Base-by-base conservation (phyloP, 2,797 vertebrate species). In the Gymnodraco acuticeps region DNA sequence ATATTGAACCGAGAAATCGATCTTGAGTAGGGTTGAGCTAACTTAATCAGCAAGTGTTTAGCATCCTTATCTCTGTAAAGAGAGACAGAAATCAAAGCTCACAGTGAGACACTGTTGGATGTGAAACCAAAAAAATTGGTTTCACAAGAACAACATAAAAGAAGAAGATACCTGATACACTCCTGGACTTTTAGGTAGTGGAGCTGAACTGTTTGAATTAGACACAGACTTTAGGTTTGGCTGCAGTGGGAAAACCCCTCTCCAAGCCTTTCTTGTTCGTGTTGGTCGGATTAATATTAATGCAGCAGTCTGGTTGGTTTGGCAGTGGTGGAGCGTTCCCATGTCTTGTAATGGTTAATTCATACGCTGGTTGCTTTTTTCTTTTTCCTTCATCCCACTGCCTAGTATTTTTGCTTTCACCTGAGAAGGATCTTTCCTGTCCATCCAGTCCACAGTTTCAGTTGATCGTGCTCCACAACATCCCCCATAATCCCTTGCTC, bases 401-500 rank as follows among this genome's bases (percentile, higher is more conserved):
- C 10, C 16, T 46, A 41, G 56, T 74, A 64, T 75, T 76, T 79
- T 70, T 50, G 2, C 55, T 73, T 50, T 73, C 64, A 89, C 81
- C 87, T 78, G 66, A 73, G 67, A 55, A 70, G 73, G 73, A 70
- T 70, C 67, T 60, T 65, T 67, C 77, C 75, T 70, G 77, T 82
- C 78, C 73, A 62, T 83, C 75, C 77, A 71, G 68, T 80, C 80
- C 69, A 86, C 82, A 83, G 83, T 80, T 63, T 80, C 81, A 84
- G 87, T 80, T 88, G 85, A 82, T 88, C 87, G 83, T 79, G 86
- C 85, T 78, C 67, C 80, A 75, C 83, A 86, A 87, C 85, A 89
- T 75, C 75, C 77, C 84, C 87, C 87, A 87, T 93, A 92, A 93
- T 93, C 89, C 89, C 68, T 85, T 68, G 73, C 84, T 83, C 81